Conservation (phyloP, 2,888 invertebrate genomes). For the Drosophila phalerata region DNA sequence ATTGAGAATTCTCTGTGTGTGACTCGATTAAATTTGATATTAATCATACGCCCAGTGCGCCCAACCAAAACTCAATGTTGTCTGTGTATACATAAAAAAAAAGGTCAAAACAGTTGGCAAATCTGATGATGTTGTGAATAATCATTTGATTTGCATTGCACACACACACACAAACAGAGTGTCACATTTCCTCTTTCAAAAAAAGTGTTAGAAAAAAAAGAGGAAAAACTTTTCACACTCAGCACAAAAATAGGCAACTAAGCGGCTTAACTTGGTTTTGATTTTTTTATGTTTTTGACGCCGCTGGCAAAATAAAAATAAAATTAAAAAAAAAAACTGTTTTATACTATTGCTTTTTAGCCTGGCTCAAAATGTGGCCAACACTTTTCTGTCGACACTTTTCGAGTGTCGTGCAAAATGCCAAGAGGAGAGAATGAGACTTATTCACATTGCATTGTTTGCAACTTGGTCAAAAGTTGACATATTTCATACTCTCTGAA, state of each 20-base stretch:
- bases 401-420: conserved; percentile 8
- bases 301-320: conserved; percentile 13
- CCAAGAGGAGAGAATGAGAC: neutral
- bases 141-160: conserved; percentile 72
- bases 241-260: conserved; percentile 64
- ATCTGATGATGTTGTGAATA: conserved; percentile 47
- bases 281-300: conserved; percentile 60
- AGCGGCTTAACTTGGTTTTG: conserved; percentile 75
- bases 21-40: conserved; percentile 32
- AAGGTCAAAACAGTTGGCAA: conserved; percentile 8
- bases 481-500: conserved; percentile 11
- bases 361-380: conserved; percentile 9
- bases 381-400: conserved; percentile 42
- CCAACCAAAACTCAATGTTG: neutral
- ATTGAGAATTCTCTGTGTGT: conserved; percentile 34
- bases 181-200: conserved; percentile 5
- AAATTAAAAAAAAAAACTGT: neutral
- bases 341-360: conserved; percentile 11
- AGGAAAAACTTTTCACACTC: conserved; percentile 69
- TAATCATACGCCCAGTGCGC: conserved; percentile 54
- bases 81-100: neutral
- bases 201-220: conserved; percentile 26
- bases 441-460: conserved; percentile 44
- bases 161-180: conserved; percentile 1
- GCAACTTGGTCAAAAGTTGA: conserved; percentile 43